Evolutionary conservation across 2,888 invertebrate genomes (phyloP), one percentile per base, ranked within the genome.

Genomic region (Brachylomia viminalis): DNA sequence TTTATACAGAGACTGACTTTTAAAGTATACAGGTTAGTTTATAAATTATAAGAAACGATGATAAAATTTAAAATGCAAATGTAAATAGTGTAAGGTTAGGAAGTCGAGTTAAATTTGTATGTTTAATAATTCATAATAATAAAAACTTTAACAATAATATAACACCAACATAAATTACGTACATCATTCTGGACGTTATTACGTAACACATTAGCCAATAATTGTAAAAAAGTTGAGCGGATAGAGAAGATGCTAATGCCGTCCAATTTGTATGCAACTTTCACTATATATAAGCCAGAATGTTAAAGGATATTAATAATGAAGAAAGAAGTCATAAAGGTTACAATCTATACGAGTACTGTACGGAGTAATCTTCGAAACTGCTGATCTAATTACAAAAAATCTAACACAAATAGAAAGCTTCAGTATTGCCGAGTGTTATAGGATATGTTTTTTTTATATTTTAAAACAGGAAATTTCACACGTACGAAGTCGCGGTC

Each of bases 211-310:
- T 73, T 74, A 73, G 47, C 17, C n/a, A 56, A 33, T 42, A 64
- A 49, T 64, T 65, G 42, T 71, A 23, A 61, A 59, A 56, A 47
- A 75, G n/a, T 59, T 81, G 81, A 80, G 27, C 73, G 56, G 45
- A 47, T 17, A 8, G 42, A 17, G 1, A 47, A 80, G 54, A 67
- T 76, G 27, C 45, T 65, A 80, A 56, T 59, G 49, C 4, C 33
- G 47, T 58, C 11, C 5, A 45, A 58, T 76, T 76, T 65, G 47
- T 61, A 30, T 17, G 47, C 30, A 74, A 64, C 82, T 82, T 82
- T 82, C 77, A 58, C 79, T 64, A 15, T 79, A 27, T n/a, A 33
- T n/a, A 33, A 49, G 8, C 15, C 8, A 13, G 6, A 27, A 33
- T 17, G 23, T 20, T 52, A 20, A 67, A 64, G n/a, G n/a, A 67